Evolutionary conservation across 2,113 vertebrate genomes (phyloP).

Genomic region (Megaleporinus macrocephalus): DNA sequence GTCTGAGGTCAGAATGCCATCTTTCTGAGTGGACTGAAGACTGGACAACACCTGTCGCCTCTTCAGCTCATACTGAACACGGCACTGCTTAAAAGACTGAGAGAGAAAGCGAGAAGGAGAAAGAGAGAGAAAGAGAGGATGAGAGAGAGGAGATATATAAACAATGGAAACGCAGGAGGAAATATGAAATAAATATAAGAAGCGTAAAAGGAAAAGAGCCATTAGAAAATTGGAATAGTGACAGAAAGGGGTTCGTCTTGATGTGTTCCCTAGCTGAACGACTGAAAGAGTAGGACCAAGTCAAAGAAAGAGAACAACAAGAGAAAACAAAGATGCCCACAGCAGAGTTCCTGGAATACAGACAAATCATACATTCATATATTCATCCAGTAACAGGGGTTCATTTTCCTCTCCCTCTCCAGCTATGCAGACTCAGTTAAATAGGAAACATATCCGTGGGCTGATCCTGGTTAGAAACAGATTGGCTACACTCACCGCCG

Average conservation of each 20-base stretch:
- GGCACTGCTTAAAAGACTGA: slow-evolving; percentile 90
- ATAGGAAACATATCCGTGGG: slow-evolving; percentile 72
- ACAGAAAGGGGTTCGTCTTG: not conserved
- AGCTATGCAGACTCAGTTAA: slow-evolving; percentile 56
- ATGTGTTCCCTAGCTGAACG: not conserved
- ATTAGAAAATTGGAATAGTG: not conserved
- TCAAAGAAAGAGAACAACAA: not conserved
- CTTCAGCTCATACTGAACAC: slow-evolving; percentile 91
- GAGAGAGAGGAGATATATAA: not conserved
- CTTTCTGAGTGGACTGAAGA: slow-evolving; percentile 85
- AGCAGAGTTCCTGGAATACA: slow-evolving; percentile 12
- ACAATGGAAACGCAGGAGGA: not conserved
- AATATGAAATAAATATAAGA: not conserved
- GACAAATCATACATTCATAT: slow-evolving; percentile 48
- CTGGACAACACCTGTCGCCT: slow-evolving; percentile 86
- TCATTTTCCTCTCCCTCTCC: slow-evolving; percentile 47
- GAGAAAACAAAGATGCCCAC: slow-evolving; percentile 1
- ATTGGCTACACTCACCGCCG: slow-evolving; percentile 67
- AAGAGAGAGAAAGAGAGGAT: slow-evolving; percentile 3
- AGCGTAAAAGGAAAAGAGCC: not conserved
- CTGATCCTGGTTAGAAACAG: slow-evolving; percentile 61
- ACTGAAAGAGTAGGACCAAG: not conserved
- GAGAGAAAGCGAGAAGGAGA: not conserved
- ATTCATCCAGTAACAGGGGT: slow-evolving; percentile 36
- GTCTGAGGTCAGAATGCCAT: slow-evolving; percentile 93